Evolutionary conservation across 2,888 invertebrate species (phyloP).

Genomic region (Orthosia gracilis): DNA sequence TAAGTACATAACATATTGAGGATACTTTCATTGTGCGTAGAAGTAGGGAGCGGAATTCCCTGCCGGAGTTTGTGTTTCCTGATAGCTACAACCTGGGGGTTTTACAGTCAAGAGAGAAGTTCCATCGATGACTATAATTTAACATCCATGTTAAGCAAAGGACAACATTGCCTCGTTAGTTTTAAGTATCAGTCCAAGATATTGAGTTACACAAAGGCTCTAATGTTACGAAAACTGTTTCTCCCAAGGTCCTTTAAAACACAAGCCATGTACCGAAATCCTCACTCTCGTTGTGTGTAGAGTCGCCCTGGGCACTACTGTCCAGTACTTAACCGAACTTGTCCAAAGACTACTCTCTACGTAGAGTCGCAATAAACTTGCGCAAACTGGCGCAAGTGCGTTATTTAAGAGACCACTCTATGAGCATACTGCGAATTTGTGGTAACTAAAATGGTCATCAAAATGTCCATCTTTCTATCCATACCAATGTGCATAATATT

Average conservation of each 20-base stretch:
- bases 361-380: slow-evolving; percentile 78
- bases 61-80: no score
- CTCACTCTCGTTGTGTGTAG: slow-evolving; percentile 16
- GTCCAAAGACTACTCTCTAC: slow-evolving; percentile 55
- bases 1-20: no score
- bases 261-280: slow-evolving; percentile 46
- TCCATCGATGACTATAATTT: no score
- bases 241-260: slow-evolving; percentile 47
- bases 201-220: neutral
- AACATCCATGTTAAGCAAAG: no score
- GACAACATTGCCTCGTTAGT: no score
- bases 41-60: no score
- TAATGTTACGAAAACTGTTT: slow-evolving; percentile 1
- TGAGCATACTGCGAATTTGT: slow-evolving; percentile 11
- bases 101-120: no score
- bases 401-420: slow-evolving; percentile 72
- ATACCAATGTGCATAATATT: no score
- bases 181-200: no score
- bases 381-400: slow-evolving; percentile 74
- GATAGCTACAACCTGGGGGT: no score
- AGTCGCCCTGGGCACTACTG: slow-evolving; percentile 55
- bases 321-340: slow-evolving; percentile 68
- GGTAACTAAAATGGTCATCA: neutral
- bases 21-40: no score
- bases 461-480: neutral